Base-by-base conservation (phyloP, 2,888 invertebrate genomes). In the Archaeoteleia sp. region DNA sequence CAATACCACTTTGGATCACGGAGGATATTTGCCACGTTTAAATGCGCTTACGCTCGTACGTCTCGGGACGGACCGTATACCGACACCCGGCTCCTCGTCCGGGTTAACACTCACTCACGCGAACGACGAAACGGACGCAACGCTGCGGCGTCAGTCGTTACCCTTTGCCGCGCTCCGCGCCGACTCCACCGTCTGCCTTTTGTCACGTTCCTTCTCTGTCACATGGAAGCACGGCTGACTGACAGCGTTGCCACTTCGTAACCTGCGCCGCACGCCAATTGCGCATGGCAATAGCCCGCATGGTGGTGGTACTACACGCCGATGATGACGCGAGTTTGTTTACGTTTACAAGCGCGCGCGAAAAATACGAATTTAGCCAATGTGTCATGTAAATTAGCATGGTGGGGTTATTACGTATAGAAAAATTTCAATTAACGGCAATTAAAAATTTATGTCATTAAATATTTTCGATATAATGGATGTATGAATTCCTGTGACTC, bases 161-260 rank as follows among this genome's bases (percentile, higher is more conserved):
- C 83, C 79, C 82, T 81, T 80, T 80, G 75, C 81, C 82, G 81
- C 82, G 82, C 82, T 81, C 82, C 81, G 61, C 49, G 40, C 53
- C 45, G 54, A 40, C 48, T 45, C 48, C 42, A 40, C 65, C 42
- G 51, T 42, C 53, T 55, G 17, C 29, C 60, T 57, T 57, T 62
- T 51, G 82, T 83, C 84, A 82, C 82, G 83, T 79, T 84, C 82
- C 80, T 80, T 80, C 80, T 83, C 80, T 80, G 82, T 84, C 85
- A 84, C 85, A 84, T 85, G 84, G 83, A 83, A 43, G 23, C 46
- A 49, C 53, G 62, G 68, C 67, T 46, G 46, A 42, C 55, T 57
- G 12, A 74, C 82, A 62, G 57, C 73, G 81, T 83, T 82, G 82
- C 81, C 81, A 69, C 13, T 10, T 49, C 25, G 37, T 37, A 14